Conservation (phyloP, 2,888 invertebrate genomes). For the Campoplex capitator region DNA sequence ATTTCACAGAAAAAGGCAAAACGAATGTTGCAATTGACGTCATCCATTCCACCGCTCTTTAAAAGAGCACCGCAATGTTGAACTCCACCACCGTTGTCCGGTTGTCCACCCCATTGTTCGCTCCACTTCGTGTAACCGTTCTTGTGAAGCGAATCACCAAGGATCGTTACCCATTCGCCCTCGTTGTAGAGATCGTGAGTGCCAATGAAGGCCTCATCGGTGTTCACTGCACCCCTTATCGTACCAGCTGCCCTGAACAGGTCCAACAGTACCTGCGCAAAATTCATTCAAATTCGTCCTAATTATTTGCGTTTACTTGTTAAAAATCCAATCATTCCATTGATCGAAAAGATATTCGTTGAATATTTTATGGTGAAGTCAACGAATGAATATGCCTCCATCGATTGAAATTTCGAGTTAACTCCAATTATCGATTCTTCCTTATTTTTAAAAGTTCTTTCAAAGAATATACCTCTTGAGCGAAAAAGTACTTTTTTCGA, state of each 20-base stretch:
- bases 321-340: background rate
- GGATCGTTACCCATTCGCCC: slow-evolving; percentile 81
- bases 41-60: slow-evolving; percentile 79
- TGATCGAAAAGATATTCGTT: too few relatives aligned
- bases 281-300: background rate
- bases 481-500: background rate
- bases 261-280: slow-evolving; percentile 71
- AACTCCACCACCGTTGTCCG: slow-evolving; percentile 80
- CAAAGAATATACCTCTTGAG: too few relatives aligned
- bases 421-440: too few relatives aligned
- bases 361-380: too few relatives aligned
- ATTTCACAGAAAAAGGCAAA: slow-evolving; percentile 80
- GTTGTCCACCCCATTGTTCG: slow-evolving; percentile 80
- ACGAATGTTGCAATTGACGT: slow-evolving; percentile 78
- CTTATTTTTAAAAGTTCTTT: too few relatives aligned
- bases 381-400: too few relatives aligned
- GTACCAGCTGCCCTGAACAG: slow-evolving; percentile 73
- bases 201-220: slow-evolving; percentile 77
- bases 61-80: slow-evolving; percentile 79
- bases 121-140: slow-evolving; percentile 82
- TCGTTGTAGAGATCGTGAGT: slow-evolving; percentile 80
- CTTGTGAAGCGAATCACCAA: slow-evolving; percentile 80
- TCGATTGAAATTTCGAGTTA: too few relatives aligned
- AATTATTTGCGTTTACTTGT: background rate
- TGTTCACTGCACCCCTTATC: slow-evolving; percentile 75